These are phyloP conservation scores for Polypedilum pembai DNA, from an alignment of 1,140 invertebrate genomes.

Conservation along the genomic window DNA sequence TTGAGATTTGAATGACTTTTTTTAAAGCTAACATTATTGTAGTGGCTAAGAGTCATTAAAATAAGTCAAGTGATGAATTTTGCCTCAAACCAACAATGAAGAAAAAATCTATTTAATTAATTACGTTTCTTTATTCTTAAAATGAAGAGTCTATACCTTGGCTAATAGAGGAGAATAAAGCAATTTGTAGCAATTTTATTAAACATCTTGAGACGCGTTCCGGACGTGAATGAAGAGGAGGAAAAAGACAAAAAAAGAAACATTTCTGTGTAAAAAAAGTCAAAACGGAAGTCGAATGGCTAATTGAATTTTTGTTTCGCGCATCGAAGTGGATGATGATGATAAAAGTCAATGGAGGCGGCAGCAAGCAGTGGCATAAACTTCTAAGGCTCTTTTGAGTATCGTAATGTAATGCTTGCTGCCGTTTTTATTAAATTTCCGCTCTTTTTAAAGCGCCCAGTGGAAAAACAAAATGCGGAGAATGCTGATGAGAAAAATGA, in stretches of 20 bases:
- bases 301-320: slow-evolving; percentile 28
- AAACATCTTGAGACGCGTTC: not conserved
- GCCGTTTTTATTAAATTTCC: slow-evolving; percentile 15
- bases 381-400: slow-evolving; percentile 1
- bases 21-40: no score
- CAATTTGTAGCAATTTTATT: slow-evolving; percentile 1
- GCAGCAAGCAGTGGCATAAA: not conserved
- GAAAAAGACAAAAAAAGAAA: not conserved
- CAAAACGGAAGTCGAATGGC: slow-evolving; percentile 3
- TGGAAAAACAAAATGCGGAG: not conserved
- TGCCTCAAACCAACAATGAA: no score
- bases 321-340: not conserved
- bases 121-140: no score
- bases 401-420: slow-evolving; percentile 12
- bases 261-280: not conserved
- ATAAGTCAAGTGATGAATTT: no score
- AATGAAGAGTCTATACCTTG: no score
- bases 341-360: not conserved
- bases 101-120: no score
- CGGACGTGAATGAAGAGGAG: no score
- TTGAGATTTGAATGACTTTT: no score
- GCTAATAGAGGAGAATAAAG: not conserved
- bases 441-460: not conserved
- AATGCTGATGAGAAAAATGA: not conserved
- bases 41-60: no score